phyloP scores from a whole-genome alignment of 1,140 invertebrate species.

The Dendrolimus kikuchii region DNA sequence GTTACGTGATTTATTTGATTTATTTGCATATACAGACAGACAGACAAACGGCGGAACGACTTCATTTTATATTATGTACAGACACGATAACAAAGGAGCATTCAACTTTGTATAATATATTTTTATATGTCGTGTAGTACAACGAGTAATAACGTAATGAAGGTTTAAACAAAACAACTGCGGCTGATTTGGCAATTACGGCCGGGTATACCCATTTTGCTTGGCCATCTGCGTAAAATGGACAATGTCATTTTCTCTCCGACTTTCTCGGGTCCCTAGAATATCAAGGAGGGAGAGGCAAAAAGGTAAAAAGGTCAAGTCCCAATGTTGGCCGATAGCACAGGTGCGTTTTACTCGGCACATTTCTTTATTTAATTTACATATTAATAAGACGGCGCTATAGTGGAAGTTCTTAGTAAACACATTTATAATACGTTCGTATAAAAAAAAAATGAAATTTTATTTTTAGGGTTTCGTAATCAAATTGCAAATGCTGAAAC shows the following conservation, averaged over 20 bases:
- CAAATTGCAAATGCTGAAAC: too few relatives aligned
- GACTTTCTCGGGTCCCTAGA: conserved; percentile 2
- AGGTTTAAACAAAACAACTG: conserved; percentile 9
- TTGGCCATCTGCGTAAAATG: conserved; percentile 18
- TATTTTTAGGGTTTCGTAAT: too few relatives aligned
- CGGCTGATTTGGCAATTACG: conserved; percentile 10
- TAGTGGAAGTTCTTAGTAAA: too few relatives aligned
- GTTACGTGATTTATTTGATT: too few relatives aligned
- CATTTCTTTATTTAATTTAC: conserved; percentile 17
- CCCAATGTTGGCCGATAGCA: conserved; percentile 11
- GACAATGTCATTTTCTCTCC: conserved; percentile 13
- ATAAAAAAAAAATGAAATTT: too few relatives aligned
- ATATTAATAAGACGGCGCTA: conserved; percentile 16
- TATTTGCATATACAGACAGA: too few relatives aligned
- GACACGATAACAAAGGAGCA: too few relatives aligned
- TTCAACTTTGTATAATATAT: too few relatives aligned
- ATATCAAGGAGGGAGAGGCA: conserved; percentile 6
- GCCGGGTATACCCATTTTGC: conserved; percentile 10
- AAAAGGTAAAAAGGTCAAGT: conserved; percentile 17
- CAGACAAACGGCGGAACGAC: too few relatives aligned
- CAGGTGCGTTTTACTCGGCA: conserved; percentile 17
- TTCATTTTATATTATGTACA: too few relatives aligned
- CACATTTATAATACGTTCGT: too few relatives aligned
- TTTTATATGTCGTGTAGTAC: too few relatives aligned
- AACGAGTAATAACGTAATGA: not conserved